phyloP scores from a whole-genome alignment of 2,888 invertebrate species.

The Heliconius erato region DNA sequence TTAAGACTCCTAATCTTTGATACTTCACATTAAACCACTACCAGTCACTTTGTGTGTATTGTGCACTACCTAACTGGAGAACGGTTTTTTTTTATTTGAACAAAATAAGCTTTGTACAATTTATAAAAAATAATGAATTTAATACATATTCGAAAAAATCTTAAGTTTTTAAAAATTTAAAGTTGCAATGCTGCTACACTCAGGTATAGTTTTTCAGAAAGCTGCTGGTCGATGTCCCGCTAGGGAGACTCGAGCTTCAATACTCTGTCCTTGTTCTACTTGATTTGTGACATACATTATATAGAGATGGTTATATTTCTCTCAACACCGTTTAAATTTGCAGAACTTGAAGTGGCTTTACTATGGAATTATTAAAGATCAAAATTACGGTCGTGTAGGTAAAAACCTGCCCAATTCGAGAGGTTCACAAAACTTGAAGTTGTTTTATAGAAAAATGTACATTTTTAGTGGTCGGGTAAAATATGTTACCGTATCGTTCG shows the following conservation, averaged over 20 bases:
- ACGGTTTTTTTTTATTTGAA: background rate
- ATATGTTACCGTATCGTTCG: slow-evolving; percentile 65
- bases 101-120: background rate
- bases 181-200: slow-evolving; percentile 68
- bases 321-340: slow-evolving; percentile 66
- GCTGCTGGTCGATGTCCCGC: slow-evolving; percentile 86
- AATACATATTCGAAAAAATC: background rate
- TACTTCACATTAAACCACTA: background rate
- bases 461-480: slow-evolving; percentile 60
- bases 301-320: slow-evolving; percentile 65
- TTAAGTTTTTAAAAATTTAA: slow-evolving; percentile 48
- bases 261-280: slow-evolving; percentile 66
- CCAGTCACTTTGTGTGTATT: background rate
- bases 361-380: slow-evolving; percentile 75
- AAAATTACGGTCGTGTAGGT: slow-evolving; percentile 74
- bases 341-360: slow-evolving; percentile 80
- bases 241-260: slow-evolving; percentile 76
- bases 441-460: slow-evolving; percentile 52
- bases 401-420: slow-evolving; percentile 67
- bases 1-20: background rate
- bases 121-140: too few species aligned
- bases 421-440: slow-evolving; percentile 54
- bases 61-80: background rate
- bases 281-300: slow-evolving; percentile 59
- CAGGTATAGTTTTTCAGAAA: slow-evolving; percentile 81